These are phyloP conservation scores for Congeria kusceri DNA, from an alignment of 2,888 invertebrate genomes.

Conservation along the genomic window DNA sequence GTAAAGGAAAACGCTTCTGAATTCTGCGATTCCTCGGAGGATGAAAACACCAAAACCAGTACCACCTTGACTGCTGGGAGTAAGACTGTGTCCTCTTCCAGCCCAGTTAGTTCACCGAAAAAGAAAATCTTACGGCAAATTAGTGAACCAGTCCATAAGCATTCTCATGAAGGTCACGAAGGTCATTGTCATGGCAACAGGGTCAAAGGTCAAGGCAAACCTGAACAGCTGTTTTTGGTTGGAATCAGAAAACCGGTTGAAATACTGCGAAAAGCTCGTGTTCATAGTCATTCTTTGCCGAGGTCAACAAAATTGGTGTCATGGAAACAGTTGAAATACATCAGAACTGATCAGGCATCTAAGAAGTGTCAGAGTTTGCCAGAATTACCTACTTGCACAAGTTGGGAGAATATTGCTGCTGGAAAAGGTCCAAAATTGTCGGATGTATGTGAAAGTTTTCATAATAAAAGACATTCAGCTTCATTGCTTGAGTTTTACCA, in stretches of 20 bases:
- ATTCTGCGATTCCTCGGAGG: conserved; percentile 47
- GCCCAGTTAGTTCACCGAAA: conserved; percentile 34
- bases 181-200: background rate
- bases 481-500: conserved; percentile 80
- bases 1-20: conserved; percentile 51
- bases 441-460: conserved; percentile 74
- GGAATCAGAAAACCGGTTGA: conserved; percentile 61
- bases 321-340: conserved; percentile 74
- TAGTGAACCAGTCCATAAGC: conserved; percentile 36
- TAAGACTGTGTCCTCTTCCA: conserved; percentile 49
- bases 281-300: conserved; percentile 61
- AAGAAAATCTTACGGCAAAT: conserved; percentile 26
- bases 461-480: conserved; percentile 76
- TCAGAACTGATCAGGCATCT: conserved; percentile 62
- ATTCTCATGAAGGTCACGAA: background rate
- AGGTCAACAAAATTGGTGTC: conserved; percentile 68
- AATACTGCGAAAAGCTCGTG: conserved; percentile 59
- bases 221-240: conserved; percentile 59
- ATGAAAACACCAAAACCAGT: conserved; percentile 56
- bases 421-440: conserved; percentile 61
- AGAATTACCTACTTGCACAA: conserved; percentile 67
- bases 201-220: conserved; percentile 20
- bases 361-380: conserved; percentile 77
- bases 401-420: conserved; percentile 66
- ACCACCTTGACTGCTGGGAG: conserved; percentile 58